Conservation (phyloP, 2,113 vertebrate species). For the Sinocyclocheilus anophthalmus region DNA sequence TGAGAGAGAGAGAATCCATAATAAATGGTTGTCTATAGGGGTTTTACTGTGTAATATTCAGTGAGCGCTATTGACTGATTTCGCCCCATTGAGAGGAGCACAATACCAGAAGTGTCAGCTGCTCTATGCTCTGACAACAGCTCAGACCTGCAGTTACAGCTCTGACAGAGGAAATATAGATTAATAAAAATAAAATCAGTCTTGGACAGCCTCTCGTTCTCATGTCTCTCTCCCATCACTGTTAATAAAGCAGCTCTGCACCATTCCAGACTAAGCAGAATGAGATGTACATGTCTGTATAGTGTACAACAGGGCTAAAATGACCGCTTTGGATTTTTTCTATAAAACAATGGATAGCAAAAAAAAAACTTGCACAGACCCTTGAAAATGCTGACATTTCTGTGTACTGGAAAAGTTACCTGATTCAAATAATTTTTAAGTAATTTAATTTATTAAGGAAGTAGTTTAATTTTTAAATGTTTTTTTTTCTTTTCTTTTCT, state of each 20-base stretch:
- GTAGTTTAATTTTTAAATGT: too few relatives aligned
- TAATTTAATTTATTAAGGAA: too few relatives aligned
- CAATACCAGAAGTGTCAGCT: slow-evolving; percentile 63
- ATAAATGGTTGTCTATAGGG: slow-evolving; percentile 25
- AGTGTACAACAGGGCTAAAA: background rate
- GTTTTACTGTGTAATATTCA: slow-evolving; percentile 45
- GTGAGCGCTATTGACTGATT: slow-evolving; percentile 65
- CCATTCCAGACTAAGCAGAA: background rate
- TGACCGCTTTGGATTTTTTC: background rate
- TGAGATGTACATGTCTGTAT: background rate
- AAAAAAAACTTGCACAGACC: background rate
- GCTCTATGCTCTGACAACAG: slow-evolving; percentile 68
- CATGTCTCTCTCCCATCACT: slow-evolving; percentile 58
- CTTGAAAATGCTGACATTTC: background rate
- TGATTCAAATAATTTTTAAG: too few relatives aligned
- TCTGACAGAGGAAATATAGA: slow-evolving; percentile 72
- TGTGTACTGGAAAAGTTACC: background rate
- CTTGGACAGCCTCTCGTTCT: slow-evolving; percentile 69
- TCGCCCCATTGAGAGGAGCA: slow-evolving; percentile 62
- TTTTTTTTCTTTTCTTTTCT: too few relatives aligned
- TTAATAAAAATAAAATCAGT: slow-evolving; percentile 73
- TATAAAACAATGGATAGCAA: background rate
- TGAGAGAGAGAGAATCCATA: slow-evolving; percentile 20
- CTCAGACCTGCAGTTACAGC: slow-evolving; percentile 68
- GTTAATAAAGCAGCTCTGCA: slow-evolving; percentile 12